Evolutionary conservation across 2,113 vertebrate species (phyloP).

Genomic region (Alethe diademata): DNA sequence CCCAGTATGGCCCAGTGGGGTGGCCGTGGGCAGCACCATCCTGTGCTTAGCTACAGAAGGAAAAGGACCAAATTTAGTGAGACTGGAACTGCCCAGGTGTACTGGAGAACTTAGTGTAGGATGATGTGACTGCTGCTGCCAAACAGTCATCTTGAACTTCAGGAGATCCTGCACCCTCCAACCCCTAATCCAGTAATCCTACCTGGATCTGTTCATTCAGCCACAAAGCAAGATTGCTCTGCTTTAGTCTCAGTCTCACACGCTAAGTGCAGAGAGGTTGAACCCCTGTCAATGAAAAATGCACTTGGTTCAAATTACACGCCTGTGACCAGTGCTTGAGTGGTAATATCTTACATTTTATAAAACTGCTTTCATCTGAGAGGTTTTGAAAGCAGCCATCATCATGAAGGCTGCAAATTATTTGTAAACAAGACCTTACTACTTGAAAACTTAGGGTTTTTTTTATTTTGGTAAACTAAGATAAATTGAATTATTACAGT

Average conservation of each 20-base stretch:
- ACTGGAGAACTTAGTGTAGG: neutral
- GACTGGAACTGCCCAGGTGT: neutral
- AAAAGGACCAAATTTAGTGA: neutral
- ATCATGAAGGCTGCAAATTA: neutral
- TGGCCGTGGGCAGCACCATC: neutral
- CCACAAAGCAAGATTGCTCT: neutral
- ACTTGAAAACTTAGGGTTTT: neutral
- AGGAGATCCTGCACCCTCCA: neutral
- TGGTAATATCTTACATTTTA: neutral
- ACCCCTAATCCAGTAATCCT: rapidly evolving
- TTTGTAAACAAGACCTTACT: conserved; percentile 35
- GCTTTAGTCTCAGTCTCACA: neutral
- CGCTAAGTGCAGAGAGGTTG: neutral
- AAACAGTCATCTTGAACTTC: neutral
- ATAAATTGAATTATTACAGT: conserved; percentile 54
- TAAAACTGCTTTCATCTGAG: neutral
- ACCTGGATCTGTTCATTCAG: neutral
- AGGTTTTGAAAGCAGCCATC: neutral
- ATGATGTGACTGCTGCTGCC: neutral
- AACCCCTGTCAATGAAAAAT: neutral
- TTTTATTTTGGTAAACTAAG: conserved; percentile 1
- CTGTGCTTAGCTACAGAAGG: too few relatives aligned
- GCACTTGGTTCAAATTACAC: neutral
- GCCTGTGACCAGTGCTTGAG: neutral
- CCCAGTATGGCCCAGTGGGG: neutral